These are phyloP conservation scores for Onychostruthus taczanowskii DNA, from an alignment of 2,113 vertebrate genomes.

Conservation along the genomic window DNA sequence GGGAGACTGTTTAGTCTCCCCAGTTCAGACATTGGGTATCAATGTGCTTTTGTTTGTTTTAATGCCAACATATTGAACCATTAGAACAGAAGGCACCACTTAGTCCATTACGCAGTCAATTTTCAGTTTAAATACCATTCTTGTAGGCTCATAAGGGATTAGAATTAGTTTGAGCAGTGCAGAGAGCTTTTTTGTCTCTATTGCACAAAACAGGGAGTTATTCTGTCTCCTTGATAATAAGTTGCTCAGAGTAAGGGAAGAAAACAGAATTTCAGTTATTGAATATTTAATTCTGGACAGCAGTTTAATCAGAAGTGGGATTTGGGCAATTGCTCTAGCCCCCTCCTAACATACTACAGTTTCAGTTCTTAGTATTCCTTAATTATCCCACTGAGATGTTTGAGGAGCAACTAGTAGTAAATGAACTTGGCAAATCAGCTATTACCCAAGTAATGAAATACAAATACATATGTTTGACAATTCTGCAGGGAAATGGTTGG, in stretches of 20 bases:
- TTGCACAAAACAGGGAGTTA: slow-evolving; percentile 63
- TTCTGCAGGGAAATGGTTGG: slow-evolving; percentile 75
- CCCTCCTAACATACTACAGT: slow-evolving; percentile 73
- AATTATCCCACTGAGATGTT: slow-evolving; percentile 83
- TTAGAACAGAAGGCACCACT: slow-evolving; percentile 60
- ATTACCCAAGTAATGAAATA: slow-evolving; percentile 82
- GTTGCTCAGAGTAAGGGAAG: slow-evolving; percentile 66
- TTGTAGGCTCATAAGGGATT: slow-evolving; percentile 53
- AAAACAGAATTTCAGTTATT: slow-evolving; percentile 76
- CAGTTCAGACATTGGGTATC: not conserved
- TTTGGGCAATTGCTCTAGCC: slow-evolving; percentile 75
- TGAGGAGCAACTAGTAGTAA: slow-evolving; percentile 82
- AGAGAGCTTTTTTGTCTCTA: slow-evolving; percentile 46
- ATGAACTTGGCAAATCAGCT: slow-evolving; percentile 83
- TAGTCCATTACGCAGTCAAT: slow-evolving; percentile 70
- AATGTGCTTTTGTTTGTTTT: slow-evolving; percentile 54
- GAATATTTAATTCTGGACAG: slow-evolving; percentile 82
- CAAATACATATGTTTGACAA: slow-evolving; percentile 85
- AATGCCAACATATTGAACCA: slow-evolving; percentile 53
- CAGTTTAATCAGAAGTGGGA: slow-evolving; percentile 82
- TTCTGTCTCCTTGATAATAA: slow-evolving; percentile 66
- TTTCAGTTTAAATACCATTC: slow-evolving; percentile 71
- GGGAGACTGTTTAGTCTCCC: not conserved
- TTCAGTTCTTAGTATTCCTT: slow-evolving; percentile 82
- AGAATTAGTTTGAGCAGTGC: slow-evolving; percentile 55